These are phyloP conservation scores for Corticium candelabrum DNA, from an alignment of 37 sponge, comb jelly and placozoan species.

Conservation along the genomic window DNA sequence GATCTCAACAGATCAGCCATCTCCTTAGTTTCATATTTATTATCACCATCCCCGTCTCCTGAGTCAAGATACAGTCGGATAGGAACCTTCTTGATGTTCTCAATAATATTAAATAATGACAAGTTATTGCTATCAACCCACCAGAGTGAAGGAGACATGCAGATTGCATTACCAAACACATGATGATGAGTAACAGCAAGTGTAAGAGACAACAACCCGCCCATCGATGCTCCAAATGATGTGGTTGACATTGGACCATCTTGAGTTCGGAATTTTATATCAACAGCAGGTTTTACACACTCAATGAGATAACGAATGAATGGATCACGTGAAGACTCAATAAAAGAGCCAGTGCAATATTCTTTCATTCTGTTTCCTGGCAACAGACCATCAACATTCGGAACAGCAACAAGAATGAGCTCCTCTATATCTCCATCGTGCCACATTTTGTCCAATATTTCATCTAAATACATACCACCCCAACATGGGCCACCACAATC, in stretches of 20 bases:
- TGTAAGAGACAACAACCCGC: conserved; percentile 55
- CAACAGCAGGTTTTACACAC: conserved; percentile 57
- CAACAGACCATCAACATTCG: conserved; percentile 71
- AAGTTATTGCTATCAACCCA: conserved; percentile 39
- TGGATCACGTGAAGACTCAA: conserved; percentile 31
- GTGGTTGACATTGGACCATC: conserved; percentile 30
- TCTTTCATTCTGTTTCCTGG: conserved; percentile 64
- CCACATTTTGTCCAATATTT: conserved; percentile 71
- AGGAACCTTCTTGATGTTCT: background rate
- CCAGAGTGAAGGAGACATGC: conserved; percentile 75
- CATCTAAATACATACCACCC: conserved; percentile 75
- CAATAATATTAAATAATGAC: conserved; percentile 34
- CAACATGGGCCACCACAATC: conserved; percentile 36
- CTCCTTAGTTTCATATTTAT: conserved; percentile 31
- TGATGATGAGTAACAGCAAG: conserved; percentile 28
- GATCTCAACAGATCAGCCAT: conserved; percentile 44
- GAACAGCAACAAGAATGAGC: conserved; percentile 75
- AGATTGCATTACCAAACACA: conserved; percentile 39
- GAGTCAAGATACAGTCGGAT: conserved; percentile 65
- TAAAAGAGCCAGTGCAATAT: conserved; percentile 52
- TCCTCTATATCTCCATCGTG: conserved; percentile 36
- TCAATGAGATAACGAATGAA: conserved; percentile 51
- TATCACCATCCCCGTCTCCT: conserved; percentile 67
- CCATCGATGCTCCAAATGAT: conserved; percentile 61
- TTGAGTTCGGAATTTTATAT: conserved; percentile 43